Percentiles rank a stretch among this genome's conserved stretches.
Evolutionary conservation across 2,797 vertebrate genomes (phyloP).

Genomic region (Cetoscarus ocellatus): DNA sequence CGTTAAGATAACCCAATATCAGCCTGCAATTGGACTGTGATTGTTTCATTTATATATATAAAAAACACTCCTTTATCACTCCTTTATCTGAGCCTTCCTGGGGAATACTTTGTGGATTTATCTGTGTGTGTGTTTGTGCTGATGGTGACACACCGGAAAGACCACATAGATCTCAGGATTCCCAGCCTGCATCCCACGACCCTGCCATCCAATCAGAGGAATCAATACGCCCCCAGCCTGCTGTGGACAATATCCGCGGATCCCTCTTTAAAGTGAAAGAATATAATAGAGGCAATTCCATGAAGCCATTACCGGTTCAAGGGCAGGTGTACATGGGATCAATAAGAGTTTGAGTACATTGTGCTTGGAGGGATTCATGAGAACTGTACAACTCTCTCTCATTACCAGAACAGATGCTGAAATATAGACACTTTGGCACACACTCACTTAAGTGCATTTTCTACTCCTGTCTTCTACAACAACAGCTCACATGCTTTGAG

Average conservation of each 20-base stretch:
- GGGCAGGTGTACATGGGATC: constrained; percentile 51
- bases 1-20: constrained; percentile 72
- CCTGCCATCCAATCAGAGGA: constrained; percentile 56
- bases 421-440: neutral
- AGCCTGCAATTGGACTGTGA: constrained; percentile 63
- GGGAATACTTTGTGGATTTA: constrained; percentile 28
- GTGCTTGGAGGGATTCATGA: constrained; percentile 23
- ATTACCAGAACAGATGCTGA: constrained; percentile 1
- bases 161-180: constrained; percentile 47
- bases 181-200: constrained; percentile 39
- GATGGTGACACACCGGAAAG: constrained; percentile 30
- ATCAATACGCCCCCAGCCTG: constrained; percentile 58
- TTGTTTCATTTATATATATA: constrained; percentile 75
- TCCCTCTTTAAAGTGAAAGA: constrained; percentile 53
- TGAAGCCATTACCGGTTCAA: constrained; percentile 60
- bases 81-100: constrained; percentile 42
- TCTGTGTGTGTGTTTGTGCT: constrained; percentile 2
- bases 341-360: constrained; percentile 39
- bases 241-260: constrained; percentile 40
- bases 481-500: neutral
- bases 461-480: neutral
- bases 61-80: constrained; percentile 59
- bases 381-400: constrained; percentile 31
- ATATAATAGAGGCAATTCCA: constrained; percentile 53
- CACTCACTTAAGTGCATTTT: neutral